A percentile compares a stretch with the other conserved stretches of the same genome.
Evolutionary conservation across 53 echinoderm and acorn worm genomes (phyloP).

Genomic region (Henricia sp.): DNA sequence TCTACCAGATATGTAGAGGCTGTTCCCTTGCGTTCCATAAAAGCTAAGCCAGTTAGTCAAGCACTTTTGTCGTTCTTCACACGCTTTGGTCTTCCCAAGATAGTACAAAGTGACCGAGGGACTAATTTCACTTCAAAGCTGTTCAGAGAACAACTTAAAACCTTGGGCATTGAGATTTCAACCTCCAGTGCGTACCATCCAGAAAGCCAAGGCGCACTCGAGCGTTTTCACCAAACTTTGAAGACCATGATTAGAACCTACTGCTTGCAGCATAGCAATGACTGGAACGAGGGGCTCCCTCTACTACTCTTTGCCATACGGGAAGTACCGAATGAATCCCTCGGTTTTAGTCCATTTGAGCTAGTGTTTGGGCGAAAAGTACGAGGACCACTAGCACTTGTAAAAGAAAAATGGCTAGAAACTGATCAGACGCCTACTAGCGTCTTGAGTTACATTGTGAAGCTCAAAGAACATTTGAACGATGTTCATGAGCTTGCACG

Average conservation of each 20-base stretch:
- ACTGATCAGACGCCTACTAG: conserved; percentile 19
- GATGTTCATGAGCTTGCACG: conserved; percentile 31
- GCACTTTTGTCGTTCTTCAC: conserved; percentile 69
- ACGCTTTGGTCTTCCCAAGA: conserved; percentile 64
- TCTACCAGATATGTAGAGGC: conserved; percentile 78
- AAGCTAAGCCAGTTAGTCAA: conserved; percentile 58
- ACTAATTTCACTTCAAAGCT: conserved; percentile 55
- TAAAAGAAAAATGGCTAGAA: conserved; percentile 47
- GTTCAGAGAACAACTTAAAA: conserved; percentile 46
- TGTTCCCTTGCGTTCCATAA: conserved; percentile 68
- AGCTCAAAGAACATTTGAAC: conserved; percentile 32
- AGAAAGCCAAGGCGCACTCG: conserved; percentile 58
- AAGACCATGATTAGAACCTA: conserved; percentile 46
- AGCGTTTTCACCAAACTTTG: conserved; percentile 65
- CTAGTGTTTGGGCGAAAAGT: conserved; percentile 41
- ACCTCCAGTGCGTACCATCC: conserved; percentile 61
- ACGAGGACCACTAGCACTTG: conserved; percentile 17
- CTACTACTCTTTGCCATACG: conserved; percentile 71
- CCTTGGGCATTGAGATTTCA: background rate
- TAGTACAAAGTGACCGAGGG: conserved; percentile 73
- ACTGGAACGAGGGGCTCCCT: conserved; percentile 76
- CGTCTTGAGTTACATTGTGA: conserved; percentile 53
- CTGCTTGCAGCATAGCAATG: conserved; percentile 24
- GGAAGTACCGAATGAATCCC: conserved; percentile 65
- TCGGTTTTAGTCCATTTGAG: conserved; percentile 61